Evolutionary conservation across 2,113 vertebrate species (phyloP).

Genomic region (Erythrocercus mccallii): DNA sequence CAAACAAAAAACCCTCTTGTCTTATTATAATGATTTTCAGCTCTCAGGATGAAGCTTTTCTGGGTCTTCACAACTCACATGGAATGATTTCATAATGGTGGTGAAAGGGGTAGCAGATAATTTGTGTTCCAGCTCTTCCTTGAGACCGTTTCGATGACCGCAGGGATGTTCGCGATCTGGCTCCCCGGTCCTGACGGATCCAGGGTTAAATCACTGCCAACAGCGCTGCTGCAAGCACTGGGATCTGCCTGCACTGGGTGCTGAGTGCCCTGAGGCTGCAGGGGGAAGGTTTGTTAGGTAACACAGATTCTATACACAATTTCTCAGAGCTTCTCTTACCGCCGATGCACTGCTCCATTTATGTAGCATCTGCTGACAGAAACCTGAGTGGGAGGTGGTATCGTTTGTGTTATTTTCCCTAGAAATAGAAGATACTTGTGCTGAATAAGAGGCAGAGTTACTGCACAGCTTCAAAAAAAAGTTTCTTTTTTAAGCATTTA

Average conservation of each 20-base stretch:
- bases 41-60: not conserved
- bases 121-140: not conserved
- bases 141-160: rapidly evolving
- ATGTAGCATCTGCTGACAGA: not conserved
- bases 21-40: not conserved
- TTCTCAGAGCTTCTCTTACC: not conserved
- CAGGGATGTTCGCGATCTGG: rapidly evolving
- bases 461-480: not conserved
- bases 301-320: not conserved
- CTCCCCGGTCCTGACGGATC: rapidly evolving
- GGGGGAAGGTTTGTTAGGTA: not conserved
- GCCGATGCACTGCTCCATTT: not conserved
- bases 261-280: not conserved
- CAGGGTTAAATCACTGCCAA: not conserved
- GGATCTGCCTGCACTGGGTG: not conserved
- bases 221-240: not conserved
- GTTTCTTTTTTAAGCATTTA: constrained; percentile 5
- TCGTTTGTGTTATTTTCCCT: not conserved
- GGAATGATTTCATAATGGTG: not conserved
- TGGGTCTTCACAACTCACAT: rapidly evolving
- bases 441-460: constrained; percentile 34
- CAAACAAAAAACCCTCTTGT: not conserved
- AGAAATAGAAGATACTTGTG: constrained; percentile 20
- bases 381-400: not conserved
- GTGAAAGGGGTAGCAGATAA: not conserved